Percentiles rank a stretch among this genome's conserved stretches.
Conservation (phyloP, 2,888 invertebrate genomes). For the Mesorhabditis sp. region DNA sequence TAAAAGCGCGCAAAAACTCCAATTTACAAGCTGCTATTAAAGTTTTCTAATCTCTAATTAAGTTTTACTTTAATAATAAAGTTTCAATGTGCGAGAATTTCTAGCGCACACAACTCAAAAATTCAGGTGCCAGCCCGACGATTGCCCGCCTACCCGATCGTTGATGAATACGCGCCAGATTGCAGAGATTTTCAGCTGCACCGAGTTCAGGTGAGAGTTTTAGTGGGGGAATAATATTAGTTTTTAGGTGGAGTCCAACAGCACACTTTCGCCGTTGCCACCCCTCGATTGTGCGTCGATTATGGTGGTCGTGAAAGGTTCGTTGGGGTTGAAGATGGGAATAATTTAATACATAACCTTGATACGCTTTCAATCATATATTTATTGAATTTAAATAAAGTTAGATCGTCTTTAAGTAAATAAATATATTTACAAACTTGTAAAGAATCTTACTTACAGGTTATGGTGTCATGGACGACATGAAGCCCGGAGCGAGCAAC, state of each 20-base stretch:
- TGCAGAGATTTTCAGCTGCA: slow-evolving; percentile 54
- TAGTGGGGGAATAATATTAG: neutral
- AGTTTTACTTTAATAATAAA: too few relatives aligned
- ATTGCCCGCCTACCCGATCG: slow-evolving; percentile 26
- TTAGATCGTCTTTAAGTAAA: neutral
- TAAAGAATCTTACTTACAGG: neutral
- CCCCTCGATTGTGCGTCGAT: slow-evolving; percentile 50
- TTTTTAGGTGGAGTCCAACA: slow-evolving; percentile 11
- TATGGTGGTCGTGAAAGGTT: slow-evolving; percentile 39
- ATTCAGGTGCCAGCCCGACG: slow-evolving; percentile 22
- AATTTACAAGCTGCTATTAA: neutral
- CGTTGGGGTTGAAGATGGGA: slow-evolving; percentile 23
- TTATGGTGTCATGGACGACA: neutral
- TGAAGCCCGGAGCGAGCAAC: neutral
- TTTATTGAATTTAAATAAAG: neutral
- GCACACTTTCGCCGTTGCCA: slow-evolving; percentile 27
- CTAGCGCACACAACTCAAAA: too few relatives aligned
- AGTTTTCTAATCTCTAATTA: too few relatives aligned
- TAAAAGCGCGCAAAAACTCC: neutral
- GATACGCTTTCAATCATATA: too few relatives aligned
- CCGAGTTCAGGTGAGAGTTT: slow-evolving; percentile 31
- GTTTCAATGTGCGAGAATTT: too few relatives aligned
- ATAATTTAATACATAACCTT: slow-evolving; percentile 12
- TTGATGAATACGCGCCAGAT: slow-evolving; percentile 52
- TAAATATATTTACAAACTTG: neutral